Conservation (phyloP, 2,113 vertebrate genomes). For the Dicentrarchus labrax region DNA sequence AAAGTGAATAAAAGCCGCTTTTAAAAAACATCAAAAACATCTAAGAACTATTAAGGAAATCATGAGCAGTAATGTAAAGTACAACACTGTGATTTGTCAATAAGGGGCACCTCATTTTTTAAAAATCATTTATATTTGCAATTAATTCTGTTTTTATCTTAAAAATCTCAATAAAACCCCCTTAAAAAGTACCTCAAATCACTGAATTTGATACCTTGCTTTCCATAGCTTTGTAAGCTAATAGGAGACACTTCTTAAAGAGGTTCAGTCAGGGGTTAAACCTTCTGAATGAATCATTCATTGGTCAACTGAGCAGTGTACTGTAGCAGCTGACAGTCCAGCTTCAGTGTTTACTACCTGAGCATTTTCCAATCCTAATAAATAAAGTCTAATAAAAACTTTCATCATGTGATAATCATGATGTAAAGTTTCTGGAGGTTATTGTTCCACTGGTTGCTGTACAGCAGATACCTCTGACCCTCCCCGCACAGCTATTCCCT, state of each 20-base stretch:
- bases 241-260: constrained; percentile 23
- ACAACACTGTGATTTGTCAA: too few relatives aligned
- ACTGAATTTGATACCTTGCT: background rate
- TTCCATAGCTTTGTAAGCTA: constrained; percentile 25
- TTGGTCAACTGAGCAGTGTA: constrained; percentile 28
- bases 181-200: constrained; percentile 19
- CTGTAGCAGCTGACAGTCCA: background rate
- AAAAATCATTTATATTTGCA: too few relatives aligned
- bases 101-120: too few relatives aligned
- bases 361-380: too few relatives aligned
- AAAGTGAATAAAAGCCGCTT: background rate
- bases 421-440: constrained; percentile 7
- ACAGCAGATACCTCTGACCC: background rate
- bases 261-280: constrained; percentile 27
- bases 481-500: background rate
- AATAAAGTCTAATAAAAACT: too few relatives aligned
- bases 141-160: too few relatives aligned
- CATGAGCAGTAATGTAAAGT: too few relatives aligned
- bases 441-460: background rate
- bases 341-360: background rate
- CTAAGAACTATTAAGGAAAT: too few relatives aligned
- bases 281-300: constrained; percentile 42
- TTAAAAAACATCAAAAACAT: too few relatives aligned
- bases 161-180: too few relatives aligned
- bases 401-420: background rate